Conservation (phyloP, 2,888 invertebrate genomes). For the Ditula angustiorana region DNA sequence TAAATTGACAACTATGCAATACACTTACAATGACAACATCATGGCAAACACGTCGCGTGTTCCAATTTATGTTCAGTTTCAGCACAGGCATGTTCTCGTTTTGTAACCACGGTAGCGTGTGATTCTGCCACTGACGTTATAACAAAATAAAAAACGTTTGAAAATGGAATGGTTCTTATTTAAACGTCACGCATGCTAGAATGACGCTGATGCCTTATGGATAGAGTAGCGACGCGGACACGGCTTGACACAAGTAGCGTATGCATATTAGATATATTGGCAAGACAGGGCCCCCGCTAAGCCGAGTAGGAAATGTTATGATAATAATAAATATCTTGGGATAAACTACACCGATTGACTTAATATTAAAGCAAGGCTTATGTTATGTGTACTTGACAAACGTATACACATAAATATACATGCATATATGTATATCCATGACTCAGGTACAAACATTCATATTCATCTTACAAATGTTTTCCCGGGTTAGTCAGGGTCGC, state of each 20-base stretch:
- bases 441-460: too few relatives aligned
- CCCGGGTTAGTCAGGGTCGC: too few relatives aligned
- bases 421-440: too few relatives aligned
- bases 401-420: too few relatives aligned
- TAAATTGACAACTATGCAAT: slow-evolving; percentile 33
- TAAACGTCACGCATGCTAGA: slow-evolving; percentile 24
- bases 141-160: slow-evolving; percentile 33
- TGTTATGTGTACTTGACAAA: too few relatives aligned
- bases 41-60: slow-evolving; percentile 32
- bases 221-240: slow-evolving; percentile 11
- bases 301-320: too few relatives aligned
- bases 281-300: too few relatives aligned
- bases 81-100: slow-evolving; percentile 35
- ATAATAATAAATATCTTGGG: too few relatives aligned
- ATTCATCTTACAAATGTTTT: too few relatives aligned
- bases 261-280: too few relatives aligned
- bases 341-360: too few relatives aligned
- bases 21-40: slow-evolving; percentile 33
- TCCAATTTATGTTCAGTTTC: slow-evolving; percentile 38
- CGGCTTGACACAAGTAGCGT: slow-evolving; percentile 27
- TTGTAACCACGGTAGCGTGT: slow-evolving; percentile 34
- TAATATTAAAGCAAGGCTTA: too few relatives aligned
- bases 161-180: slow-evolving; percentile 23
- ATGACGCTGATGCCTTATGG: slow-evolving; percentile 18
- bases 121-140: slow-evolving; percentile 36